A percentile compares a stretch with the other conserved stretches of the same genome.
Evolutionary conservation across 2,797 vertebrate genomes (phyloP).

Genomic region (Lacerta agilis): DNA sequence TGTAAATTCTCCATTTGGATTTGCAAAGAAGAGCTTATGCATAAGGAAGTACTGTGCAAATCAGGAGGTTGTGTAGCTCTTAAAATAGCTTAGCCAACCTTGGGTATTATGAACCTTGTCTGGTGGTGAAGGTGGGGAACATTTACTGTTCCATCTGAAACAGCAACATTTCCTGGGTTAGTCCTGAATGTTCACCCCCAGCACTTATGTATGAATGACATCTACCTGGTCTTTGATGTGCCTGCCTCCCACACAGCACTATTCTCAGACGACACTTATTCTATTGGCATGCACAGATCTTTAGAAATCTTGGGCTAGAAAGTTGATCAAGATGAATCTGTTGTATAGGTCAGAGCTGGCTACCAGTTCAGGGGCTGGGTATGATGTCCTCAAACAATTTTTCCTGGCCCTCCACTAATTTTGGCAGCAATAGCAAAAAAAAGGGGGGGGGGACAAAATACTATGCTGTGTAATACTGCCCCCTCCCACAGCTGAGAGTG

Average conservation of each 20-base stretch:
- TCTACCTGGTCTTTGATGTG: not conserved
- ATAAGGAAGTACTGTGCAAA: not conserved
- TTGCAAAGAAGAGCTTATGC: not conserved
- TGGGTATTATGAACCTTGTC: not conserved
- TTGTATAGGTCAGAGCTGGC: too few relatives aligned
- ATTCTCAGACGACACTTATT: not conserved
- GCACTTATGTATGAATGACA: not conserved
- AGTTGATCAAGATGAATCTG: not conserved
- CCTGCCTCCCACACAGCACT: not conserved
- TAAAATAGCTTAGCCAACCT: not conserved
- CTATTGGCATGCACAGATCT: not conserved
- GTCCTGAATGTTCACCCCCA: not conserved
- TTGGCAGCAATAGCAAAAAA: too few relatives aligned
- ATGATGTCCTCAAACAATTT: too few relatives aligned
- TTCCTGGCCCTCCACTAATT: too few relatives aligned
- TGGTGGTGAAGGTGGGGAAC: too few relatives aligned
- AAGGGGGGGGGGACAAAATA: too few relatives aligned
- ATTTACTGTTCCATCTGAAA: too few relatives aligned
- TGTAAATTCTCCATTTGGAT: not conserved
- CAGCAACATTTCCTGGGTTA: too few relatives aligned
- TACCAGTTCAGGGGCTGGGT: too few relatives aligned
- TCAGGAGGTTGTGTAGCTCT: not conserved
- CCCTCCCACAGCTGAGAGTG: too few relatives aligned
- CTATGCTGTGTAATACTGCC: too few relatives aligned
- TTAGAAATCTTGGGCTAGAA: not conserved